Percentiles rank a stretch among this genome's conserved stretches.
These are phyloP conservation scores for Riptortus pedestris DNA, from an alignment of 1,140 invertebrate genomes.

Conservation along the genomic window DNA sequence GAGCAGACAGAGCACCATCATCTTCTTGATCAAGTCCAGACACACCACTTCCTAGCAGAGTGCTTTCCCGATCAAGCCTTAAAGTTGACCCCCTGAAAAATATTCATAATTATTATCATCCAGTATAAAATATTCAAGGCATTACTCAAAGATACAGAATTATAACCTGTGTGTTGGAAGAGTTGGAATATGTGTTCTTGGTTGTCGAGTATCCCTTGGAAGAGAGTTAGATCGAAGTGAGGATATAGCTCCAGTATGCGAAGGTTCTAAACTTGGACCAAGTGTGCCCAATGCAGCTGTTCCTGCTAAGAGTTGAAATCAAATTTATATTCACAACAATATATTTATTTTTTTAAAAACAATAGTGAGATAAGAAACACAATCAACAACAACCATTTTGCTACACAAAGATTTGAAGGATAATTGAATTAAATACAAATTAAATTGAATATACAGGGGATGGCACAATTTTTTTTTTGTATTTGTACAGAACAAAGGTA, in stretches of 20 bases:
- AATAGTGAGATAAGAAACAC: too few relatives aligned
- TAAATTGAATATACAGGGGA: too few relatives aligned
- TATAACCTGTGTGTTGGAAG: constrained; percentile 36
- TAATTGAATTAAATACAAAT: too few relatives aligned
- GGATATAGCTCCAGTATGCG: constrained; percentile 1
- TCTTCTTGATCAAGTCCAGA: constrained; percentile 56
- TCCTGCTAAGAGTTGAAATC: too few relatives aligned
- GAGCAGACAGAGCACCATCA: constrained; percentile 69
- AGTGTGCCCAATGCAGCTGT: background rate
- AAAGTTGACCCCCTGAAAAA: constrained; percentile 26
- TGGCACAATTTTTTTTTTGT: too few relatives aligned
- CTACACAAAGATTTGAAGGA: too few relatives aligned
- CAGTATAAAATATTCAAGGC: background rate
- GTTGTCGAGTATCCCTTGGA: constrained; percentile 57
- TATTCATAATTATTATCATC: too few relatives aligned
- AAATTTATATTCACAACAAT: too few relatives aligned
- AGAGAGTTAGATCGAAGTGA: constrained; percentile 51
- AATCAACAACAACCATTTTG: too few relatives aligned
- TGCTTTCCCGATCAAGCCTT: constrained; percentile 30
- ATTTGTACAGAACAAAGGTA: too few relatives aligned
- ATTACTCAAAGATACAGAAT: background rate
- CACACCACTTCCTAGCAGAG: background rate
- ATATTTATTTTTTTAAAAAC: too few relatives aligned
- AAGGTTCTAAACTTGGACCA: constrained; percentile 1
- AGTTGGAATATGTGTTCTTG: constrained; percentile 34